Conservation (phyloP, 2,888 invertebrate genomes). For the Crematogaster levior region DNA sequence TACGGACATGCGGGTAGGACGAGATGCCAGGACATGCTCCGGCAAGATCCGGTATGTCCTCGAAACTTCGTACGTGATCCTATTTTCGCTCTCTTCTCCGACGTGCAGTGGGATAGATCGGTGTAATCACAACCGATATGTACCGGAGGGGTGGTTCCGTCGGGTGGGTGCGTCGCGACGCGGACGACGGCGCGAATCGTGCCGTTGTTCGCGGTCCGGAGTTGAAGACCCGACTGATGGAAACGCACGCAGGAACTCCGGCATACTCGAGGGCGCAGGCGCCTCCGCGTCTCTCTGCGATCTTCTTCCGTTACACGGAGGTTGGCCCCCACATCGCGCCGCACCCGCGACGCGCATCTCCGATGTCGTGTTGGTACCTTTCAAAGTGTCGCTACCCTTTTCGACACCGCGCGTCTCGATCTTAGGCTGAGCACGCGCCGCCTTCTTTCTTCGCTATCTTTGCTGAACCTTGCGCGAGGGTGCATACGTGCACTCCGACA, state of each 20-base stretch:
- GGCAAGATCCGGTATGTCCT: neutral
- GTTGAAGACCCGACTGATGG: slow-evolving; percentile 83
- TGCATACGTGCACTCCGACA: neutral
- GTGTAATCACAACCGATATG: slow-evolving; percentile 23
- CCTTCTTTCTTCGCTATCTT: slow-evolving; percentile 33
- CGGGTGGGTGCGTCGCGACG: slow-evolving; percentile 50
- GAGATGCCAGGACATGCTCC: neutral
- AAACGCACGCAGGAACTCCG: slow-evolving; percentile 78
- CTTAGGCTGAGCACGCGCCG: slow-evolving; percentile 40
- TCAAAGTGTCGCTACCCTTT: slow-evolving; percentile 59
- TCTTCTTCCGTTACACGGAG: slow-evolving; percentile 50
- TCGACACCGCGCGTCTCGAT: slow-evolving; percentile 60
- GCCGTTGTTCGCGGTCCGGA: slow-evolving; percentile 82
- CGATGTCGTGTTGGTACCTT: slow-evolving; percentile 44
- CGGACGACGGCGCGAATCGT: slow-evolving; percentile 61
- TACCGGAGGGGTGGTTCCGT: slow-evolving; percentile 67
- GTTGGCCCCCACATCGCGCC: slow-evolving; percentile 23
- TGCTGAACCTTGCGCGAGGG: neutral
- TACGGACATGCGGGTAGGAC: neutral
- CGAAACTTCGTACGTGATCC: slow-evolving; percentile 31
- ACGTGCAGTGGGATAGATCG: slow-evolving; percentile 5
- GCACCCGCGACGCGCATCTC: slow-evolving; percentile 24
- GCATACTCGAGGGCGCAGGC: slow-evolving; percentile 73
- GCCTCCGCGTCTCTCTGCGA: slow-evolving; percentile 64
- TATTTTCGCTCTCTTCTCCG: slow-evolving; percentile 12